Evolutionary conservation across 2,797 vertebrate species (phyloP), one percentile per base, ranked within the genome.

Genomic region (Oophaga sylvatica): DNA sequence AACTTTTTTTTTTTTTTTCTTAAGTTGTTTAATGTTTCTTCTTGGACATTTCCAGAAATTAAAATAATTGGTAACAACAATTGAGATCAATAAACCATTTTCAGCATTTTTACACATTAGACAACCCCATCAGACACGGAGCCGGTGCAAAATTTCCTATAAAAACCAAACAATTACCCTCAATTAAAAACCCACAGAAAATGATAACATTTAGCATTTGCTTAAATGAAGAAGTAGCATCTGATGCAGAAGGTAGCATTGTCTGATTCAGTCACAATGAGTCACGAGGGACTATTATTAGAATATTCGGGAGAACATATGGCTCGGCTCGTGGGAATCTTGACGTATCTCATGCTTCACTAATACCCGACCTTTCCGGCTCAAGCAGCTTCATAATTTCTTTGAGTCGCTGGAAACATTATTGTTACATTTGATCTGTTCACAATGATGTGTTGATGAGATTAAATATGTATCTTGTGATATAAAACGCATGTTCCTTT

Each of bases 321-420:
- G 85, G 85, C 53, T 86, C 48, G n/a, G 53, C 77, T 86, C 85
- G n/a, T 16, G 65, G 56, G 85, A 56, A 80, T 80, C 63, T 56
- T 80, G 29, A 59, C 56, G 20, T 56, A 41, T 59, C 53, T 80
- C 85, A 80, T 80, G 67, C 85, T 71, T 80, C 67, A 56, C 56
- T 80, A 80, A 80, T 80, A 70, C 59, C 65, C 56, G 85, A 86
- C 85, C 77, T 86, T 41, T 67, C 85, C 57, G 75, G 84, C 60
- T 77, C 22, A 41, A 57, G 75, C 63, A 35, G 16, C 80, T 60
- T 62, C 22, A 70, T 22, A 35, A n/a, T 67, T 86, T 22, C 83
- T 68, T 29, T 59, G 45, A 31, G 15, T 84, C 19, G 29, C 68
- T 31, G 65, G 29, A 75, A 35, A 22, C 53, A 81, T 56, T n/a